A percentile compares a stretch with the other conserved stretches of the same genome.
Conservation (phyloP, 2,888 invertebrate genomes). For the Lasius platythorax region DNA sequence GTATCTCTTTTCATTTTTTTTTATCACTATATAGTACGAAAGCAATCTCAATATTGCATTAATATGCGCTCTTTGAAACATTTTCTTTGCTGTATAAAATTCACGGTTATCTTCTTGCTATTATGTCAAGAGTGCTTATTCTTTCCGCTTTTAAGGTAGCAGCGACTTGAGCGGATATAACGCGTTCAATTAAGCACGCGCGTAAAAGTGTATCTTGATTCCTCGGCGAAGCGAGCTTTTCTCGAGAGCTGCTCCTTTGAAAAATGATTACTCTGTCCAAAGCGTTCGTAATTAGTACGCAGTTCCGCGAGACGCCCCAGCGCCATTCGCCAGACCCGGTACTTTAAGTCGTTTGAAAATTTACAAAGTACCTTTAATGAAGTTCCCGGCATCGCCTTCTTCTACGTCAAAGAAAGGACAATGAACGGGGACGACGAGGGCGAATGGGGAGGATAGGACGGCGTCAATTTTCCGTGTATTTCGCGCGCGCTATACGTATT, state of each 20-base stretch:
- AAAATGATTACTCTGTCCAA: conserved; percentile 50
- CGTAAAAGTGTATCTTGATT: conserved; percentile 54
- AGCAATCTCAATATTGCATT: conserved; percentile 12
- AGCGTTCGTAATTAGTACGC: conserved; percentile 55
- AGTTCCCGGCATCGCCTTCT: conserved; percentile 42
- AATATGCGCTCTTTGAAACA: conserved; percentile 26
- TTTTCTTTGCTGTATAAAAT: conserved; percentile 32
- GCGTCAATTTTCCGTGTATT: background rate
- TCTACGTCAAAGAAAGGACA: conserved; percentile 41
- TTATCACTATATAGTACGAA: background rate
- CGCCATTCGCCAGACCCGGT: conserved; percentile 29
- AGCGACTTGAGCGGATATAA: conserved; percentile 46
- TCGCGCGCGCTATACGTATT: background rate
- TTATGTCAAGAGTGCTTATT: conserved; percentile 45
- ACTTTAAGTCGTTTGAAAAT: conserved; percentile 54
- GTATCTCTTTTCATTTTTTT: background rate
- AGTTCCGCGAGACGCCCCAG: conserved; percentile 42
- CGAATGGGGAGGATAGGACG: background rate
- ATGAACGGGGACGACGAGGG: conserved; percentile 14
- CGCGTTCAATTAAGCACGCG: conserved; percentile 53
- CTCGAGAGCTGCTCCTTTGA: conserved; percentile 37
- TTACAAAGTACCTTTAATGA: conserved; percentile 53
- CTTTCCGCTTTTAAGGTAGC: conserved; percentile 38
- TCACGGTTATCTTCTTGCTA: conserved; percentile 21
- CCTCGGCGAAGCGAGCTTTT: conserved; percentile 13